Base-by-base conservation (phyloP, 2,888 invertebrate genomes). In the Drosophila merina region DNA sequence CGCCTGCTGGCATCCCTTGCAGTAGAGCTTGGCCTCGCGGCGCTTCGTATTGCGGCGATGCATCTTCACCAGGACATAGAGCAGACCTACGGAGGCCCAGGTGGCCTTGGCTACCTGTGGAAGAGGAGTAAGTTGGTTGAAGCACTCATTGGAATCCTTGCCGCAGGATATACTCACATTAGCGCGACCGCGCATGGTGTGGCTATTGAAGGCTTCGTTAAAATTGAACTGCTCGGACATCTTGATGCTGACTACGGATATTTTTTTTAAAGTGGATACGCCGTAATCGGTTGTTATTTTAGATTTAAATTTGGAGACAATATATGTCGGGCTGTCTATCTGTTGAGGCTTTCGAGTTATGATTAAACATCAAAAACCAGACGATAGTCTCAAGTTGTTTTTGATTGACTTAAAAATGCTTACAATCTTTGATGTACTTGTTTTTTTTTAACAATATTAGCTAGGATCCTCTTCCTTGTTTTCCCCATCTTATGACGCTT, bases 181-280 rank as follows among this genome's bases (percentile, higher is more conserved):
- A 47, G 89, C 89, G 8, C 89, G 86, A 14, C 89, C 89, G 14
- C 75, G 81, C 30, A 75, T 1, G 2, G 89, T 89, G 12, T 58
- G 70, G 69, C 81, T 76, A 52, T 89, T 76, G 12, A 89, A 89
- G 42, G 74, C 31, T 1, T 66, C 66, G 28, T 56, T 62, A n/a
- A 85, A 79, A 9, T 66, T 67, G 36, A 47, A 54, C 45, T 50
- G 60, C 14, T 74, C 79, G 42, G 77, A 44, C 81, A 84, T 84
- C 50, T 48, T 68, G n/a, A 4, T 3, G 20, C 8, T 10, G 20
- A 9, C 20, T 20, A 20, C 20, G 20, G 20, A 20, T 7, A 20
- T 42, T 3, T 3, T 6, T 38, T 12, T 1, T n/a, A 38, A 2
- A 4, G 5, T 20, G 7, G 20, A 10, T 42, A 12, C 14, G 14